phyloP scores from a whole-genome alignment of 2,888 invertebrate species.

The Tridacna crocea region DNA sequence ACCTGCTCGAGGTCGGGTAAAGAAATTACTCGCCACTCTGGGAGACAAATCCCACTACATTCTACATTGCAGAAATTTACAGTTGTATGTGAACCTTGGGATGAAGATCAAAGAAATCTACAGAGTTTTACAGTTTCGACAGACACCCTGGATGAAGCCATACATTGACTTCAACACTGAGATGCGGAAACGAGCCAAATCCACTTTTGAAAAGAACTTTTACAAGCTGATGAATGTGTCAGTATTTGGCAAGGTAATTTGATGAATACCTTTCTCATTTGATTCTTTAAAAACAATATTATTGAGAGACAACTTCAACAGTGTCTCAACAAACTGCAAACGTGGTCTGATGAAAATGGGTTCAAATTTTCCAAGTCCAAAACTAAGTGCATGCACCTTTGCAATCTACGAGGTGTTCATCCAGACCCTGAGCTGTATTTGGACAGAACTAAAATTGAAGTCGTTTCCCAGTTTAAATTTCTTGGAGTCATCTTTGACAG shows the following conservation, averaged over 20 bases:
- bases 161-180: slow-evolving; percentile 77
- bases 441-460: too few species aligned
- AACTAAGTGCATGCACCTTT: too few species aligned
- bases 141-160: slow-evolving; percentile 77
- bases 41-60: slow-evolving; percentile 19
- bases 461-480: too few species aligned
- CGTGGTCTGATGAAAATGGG: too few species aligned
- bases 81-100: slow-evolving; percentile 73
- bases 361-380: too few species aligned
- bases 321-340: too few species aligned
- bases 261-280: too few species aligned
- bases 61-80: slow-evolving; percentile 73
- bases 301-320: too few species aligned
- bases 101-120: slow-evolving; percentile 70
- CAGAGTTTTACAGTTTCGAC: slow-evolving; percentile 74
- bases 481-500: too few species aligned
- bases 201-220: slow-evolving; percentile 68
- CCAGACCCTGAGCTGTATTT: too few species aligned
- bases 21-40: not conserved
- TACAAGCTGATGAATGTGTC: slow-evolving; percentile 44
- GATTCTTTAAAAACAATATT: too few species aligned
- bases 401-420: too few species aligned
- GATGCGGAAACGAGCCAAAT: slow-evolving; percentile 67
- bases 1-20: not conserved
- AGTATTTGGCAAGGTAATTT: slow-evolving; percentile 35